phyloP scores from a whole-genome alignment of 2,797 vertebrate species.

The Myoxocephalus aenaeus region DNA sequence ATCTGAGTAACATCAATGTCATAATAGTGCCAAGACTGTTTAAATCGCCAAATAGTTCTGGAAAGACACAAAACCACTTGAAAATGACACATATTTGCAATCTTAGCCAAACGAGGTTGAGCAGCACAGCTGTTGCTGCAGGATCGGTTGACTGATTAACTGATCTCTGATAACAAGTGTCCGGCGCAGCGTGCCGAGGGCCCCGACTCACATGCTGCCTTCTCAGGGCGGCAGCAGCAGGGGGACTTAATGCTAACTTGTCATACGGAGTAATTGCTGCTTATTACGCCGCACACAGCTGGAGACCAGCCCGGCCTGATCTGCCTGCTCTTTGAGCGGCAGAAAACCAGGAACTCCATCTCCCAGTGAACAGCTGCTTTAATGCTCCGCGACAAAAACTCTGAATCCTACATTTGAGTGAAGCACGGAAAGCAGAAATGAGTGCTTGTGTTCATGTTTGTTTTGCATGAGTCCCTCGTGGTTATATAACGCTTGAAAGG shows the following conservation, averaged over 20 bases:
- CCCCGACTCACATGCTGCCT: conserved; percentile 27
- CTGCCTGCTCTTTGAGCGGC: conserved; percentile 5
- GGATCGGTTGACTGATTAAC: conserved; percentile 44
- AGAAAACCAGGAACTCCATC: conserved; percentile 11
- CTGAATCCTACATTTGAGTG: not conserved
- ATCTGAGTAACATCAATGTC: not conserved
- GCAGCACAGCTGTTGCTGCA: conserved; percentile 37
- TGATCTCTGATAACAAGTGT: conserved; percentile 32
- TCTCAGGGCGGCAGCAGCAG: conserved; percentile 28
- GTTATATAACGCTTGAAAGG: not conserved
- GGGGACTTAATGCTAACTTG: conserved; percentile 45
- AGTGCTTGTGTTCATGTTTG: not conserved
- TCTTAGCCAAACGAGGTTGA: conserved; percentile 11
- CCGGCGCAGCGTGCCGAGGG: not conserved
- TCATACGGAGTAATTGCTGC: conserved; percentile 56
- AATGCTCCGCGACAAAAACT: not conserved
- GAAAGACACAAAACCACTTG: not conserved
- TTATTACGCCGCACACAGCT: conserved; percentile 48
- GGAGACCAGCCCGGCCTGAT: conserved; percentile 24
- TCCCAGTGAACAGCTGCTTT: not conserved
- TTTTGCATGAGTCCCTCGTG: not conserved
- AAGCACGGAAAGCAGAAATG: conserved; percentile 17
- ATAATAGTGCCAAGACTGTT: not conserved
- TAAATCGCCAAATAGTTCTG: not conserved
- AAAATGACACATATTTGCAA: not conserved